Evolutionary conservation across 2,888 invertebrate species (phyloP).

Genomic region (Tholera decimalis): DNA sequence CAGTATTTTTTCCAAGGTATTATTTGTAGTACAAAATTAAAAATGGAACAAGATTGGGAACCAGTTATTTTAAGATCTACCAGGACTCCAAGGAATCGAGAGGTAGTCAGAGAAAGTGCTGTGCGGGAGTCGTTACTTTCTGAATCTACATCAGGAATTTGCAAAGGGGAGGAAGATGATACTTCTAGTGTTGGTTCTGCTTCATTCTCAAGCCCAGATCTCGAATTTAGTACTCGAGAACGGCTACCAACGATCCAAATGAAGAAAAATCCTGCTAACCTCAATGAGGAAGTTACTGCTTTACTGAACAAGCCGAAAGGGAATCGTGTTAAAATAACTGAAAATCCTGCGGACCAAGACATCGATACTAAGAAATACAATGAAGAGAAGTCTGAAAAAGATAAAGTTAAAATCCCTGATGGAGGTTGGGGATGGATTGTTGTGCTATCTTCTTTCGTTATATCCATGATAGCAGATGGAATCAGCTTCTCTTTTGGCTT

Average conservation of each 20-base stretch:
- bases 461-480: slow-evolving; percentile 98
- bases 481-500: slow-evolving; percentile 98
- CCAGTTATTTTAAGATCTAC: slow-evolving; percentile 78
- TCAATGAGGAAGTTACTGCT: slow-evolving; percentile 47
- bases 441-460: slow-evolving; percentile 95
- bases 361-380: slow-evolving; percentile 64
- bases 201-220: slow-evolving; percentile 85
- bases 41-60: slow-evolving; percentile 81
- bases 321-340: slow-evolving; percentile 70
- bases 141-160: slow-evolving; percentile 89
- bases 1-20: slow-evolving; percentile 84
- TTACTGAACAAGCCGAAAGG: slow-evolving; percentile 55
- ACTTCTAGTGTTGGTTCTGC: slow-evolving; percentile 77
- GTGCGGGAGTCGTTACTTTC: slow-evolving; percentile 84
- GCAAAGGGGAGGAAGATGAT: slow-evolving; percentile 85
- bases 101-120: slow-evolving; percentile 71
- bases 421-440: slow-evolving; percentile 98
- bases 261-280: slow-evolving; percentile 65
- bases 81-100: slow-evolving; percentile 77
- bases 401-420: slow-evolving; percentile 93
- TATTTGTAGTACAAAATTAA: slow-evolving; percentile 72
- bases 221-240: slow-evolving; percentile 79
- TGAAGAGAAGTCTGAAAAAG: slow-evolving; percentile 60
- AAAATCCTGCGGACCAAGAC: slow-evolving; percentile 68
- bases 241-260: slow-evolving; percentile 66